phyloP scores from a whole-genome alignment of 1,140 invertebrate genomes.

The Nylanderia fulva region DNA sequence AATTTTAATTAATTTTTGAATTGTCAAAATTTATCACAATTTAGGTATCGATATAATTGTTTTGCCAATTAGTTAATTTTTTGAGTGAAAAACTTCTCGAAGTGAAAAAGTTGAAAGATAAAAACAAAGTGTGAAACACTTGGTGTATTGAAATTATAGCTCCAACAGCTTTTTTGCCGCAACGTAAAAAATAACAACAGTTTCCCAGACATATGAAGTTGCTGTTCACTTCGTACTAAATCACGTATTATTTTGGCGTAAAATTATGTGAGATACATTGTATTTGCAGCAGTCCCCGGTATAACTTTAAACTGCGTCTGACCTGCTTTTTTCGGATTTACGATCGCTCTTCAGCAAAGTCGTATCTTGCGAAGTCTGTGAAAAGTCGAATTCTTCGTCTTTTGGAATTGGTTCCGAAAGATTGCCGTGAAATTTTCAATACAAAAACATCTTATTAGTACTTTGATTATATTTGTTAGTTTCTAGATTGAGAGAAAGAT shows the following conservation, averaged over 20 bases:
- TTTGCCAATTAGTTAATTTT: background rate
- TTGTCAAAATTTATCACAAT: background rate
- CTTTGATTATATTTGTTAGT: background rate
- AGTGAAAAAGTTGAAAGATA: background rate
- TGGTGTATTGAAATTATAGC: background rate
- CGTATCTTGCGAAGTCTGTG: background rate
- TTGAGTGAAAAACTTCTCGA: background rate
- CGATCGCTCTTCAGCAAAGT: constrained; percentile 2
- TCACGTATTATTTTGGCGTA: constrained; percentile 12
- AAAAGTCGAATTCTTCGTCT: background rate
- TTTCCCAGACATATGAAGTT: background rate
- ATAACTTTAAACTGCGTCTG: background rate
- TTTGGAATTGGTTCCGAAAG: background rate
- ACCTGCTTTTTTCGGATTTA: constrained; percentile 31
- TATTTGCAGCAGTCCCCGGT: background rate
- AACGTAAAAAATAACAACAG: background rate
- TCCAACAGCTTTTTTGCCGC: background rate
- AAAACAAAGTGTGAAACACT: background rate
- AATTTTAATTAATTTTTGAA: constrained; percentile 3
- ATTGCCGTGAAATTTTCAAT: background rate
- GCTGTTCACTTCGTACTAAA: background rate
- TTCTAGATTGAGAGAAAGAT: background rate
- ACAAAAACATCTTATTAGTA: background rate
- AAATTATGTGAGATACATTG: constrained; percentile 7
- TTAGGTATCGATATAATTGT: background rate